phyloP scores from a whole-genome alignment of 1,140 invertebrate species.

The Eriocheir sinensis region DNA sequence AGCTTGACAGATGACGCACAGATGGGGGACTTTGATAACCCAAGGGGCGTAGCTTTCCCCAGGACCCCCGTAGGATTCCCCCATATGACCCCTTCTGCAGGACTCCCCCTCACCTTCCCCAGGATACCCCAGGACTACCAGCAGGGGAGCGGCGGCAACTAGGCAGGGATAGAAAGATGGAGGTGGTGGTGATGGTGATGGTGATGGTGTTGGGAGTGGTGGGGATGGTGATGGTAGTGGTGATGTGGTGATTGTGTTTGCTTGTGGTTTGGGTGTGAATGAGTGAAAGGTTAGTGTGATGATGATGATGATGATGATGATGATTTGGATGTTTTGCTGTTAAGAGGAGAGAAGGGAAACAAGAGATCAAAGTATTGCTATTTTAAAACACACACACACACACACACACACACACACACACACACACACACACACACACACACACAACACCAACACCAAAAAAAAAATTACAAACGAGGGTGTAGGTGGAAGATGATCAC shows the following conservation, averaged over 20 bases:
- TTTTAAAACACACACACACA: background rate
- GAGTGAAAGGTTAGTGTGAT: too few species aligned
- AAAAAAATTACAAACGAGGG: background rate
- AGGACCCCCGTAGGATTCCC: background rate
- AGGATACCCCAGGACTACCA: too few species aligned
- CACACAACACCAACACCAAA: background rate
- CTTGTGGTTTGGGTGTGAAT: too few species aligned
- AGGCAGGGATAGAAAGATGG: too few species aligned
- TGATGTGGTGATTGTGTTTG: background rate
- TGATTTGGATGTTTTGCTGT: background rate
- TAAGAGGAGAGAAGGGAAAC: too few species aligned
- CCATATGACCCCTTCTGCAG: too few species aligned
- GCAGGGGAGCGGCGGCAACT: background rate
- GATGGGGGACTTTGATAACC: background rate
- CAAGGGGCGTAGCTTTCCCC: background rate
- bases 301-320: background rate
- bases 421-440: background rate
- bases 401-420: background rate
- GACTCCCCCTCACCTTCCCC: too few species aligned
- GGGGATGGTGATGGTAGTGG: background rate
- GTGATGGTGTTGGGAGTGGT: background rate
- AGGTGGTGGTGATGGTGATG: background rate
- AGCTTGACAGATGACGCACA: constrained; percentile 13
- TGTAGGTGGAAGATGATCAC: background rate
- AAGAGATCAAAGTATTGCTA: background rate